Evolutionary conservation across 2,797 vertebrate species (phyloP).

Genomic region (Hydrocynus forskahlii): DNA sequence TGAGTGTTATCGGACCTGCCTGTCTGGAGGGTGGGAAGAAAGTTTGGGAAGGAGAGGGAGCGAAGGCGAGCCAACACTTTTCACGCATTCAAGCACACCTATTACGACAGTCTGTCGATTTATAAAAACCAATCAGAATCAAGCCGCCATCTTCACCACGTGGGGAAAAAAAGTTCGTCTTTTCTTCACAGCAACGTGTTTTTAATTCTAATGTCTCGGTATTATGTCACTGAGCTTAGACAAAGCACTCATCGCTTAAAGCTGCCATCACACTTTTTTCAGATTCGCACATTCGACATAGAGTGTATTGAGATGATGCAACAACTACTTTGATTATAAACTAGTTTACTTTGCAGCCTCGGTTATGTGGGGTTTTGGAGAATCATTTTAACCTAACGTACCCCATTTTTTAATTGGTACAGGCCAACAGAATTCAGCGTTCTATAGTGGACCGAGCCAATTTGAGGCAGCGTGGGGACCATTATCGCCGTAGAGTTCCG

Average conservation of each 20-base stretch:
- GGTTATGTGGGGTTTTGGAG: background rate
- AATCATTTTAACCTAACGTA: no score
- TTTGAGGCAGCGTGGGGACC: slow-evolving; percentile 17
- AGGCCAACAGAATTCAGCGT: background rate
- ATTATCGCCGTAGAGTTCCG: background rate
- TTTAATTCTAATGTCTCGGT: background rate
- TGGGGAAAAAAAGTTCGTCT: slow-evolving; percentile 34
- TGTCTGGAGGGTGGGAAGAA: background rate
- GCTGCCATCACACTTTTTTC: background rate
- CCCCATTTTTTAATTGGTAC: background rate
- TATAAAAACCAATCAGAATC: slow-evolving; percentile 37
- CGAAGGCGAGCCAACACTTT: background rate
- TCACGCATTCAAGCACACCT: slow-evolving; percentile 48
- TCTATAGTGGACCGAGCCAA: background rate
- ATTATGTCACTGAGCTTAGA: background rate
- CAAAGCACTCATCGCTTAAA: background rate
- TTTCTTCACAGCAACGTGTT: background rate
- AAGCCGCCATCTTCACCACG: slow-evolving; percentile 55
- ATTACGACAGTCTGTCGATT: slow-evolving; percentile 47
- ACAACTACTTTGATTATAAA: background rate
- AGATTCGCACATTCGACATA: background rate
- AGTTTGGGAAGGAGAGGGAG: background rate
- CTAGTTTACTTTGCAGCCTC: background rate
- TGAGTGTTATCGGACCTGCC: background rate
- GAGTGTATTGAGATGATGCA: background rate